These are phyloP conservation scores for Corythucha ciliata DNA, from an alignment of 2,888 invertebrate species.

Conservation along the genomic window DNA sequence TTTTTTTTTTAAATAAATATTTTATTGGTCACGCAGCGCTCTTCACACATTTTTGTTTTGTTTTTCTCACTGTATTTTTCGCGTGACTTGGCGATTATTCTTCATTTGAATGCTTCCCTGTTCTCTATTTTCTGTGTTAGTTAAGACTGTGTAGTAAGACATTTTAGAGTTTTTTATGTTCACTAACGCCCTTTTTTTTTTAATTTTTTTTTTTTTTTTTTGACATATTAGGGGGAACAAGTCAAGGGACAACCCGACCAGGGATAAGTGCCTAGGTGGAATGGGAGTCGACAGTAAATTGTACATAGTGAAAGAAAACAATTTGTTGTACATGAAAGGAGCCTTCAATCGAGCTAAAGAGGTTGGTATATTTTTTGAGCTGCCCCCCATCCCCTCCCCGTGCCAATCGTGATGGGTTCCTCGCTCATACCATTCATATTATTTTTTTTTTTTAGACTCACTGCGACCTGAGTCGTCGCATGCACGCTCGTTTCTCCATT, in stretches of 20 bases:
- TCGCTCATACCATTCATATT: neutral
- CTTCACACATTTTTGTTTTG: no score
- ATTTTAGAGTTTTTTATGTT: neutral
- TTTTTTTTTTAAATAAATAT: neutral
- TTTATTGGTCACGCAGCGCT: no score
- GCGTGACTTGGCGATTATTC: no score
- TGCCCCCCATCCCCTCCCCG: neutral
- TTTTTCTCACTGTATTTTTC: no score
- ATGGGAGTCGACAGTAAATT: constrained; percentile 15
- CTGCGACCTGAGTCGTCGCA: constrained; percentile 15
- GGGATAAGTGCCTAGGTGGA: constrained; percentile 15
- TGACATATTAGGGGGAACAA: neutral
- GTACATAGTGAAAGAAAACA: constrained; percentile 15
- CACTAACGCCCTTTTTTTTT: neutral
- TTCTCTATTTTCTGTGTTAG: neutral
- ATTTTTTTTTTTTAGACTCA: constrained; percentile 16
- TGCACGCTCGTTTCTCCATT: constrained; percentile 8
- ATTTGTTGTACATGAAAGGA: constrained; percentile 13
- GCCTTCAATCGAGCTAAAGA: constrained; percentile 12
- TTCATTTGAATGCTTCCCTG: neutral
- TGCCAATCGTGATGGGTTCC: neutral
- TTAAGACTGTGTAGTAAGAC: neutral
- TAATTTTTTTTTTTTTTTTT: constrained; percentile 1
- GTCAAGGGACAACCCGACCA: neutral
- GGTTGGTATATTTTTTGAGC: constrained; percentile 8